phyloP scores from a whole-genome alignment of 2,797 vertebrate genomes.

The Agapornis canus region DNA sequence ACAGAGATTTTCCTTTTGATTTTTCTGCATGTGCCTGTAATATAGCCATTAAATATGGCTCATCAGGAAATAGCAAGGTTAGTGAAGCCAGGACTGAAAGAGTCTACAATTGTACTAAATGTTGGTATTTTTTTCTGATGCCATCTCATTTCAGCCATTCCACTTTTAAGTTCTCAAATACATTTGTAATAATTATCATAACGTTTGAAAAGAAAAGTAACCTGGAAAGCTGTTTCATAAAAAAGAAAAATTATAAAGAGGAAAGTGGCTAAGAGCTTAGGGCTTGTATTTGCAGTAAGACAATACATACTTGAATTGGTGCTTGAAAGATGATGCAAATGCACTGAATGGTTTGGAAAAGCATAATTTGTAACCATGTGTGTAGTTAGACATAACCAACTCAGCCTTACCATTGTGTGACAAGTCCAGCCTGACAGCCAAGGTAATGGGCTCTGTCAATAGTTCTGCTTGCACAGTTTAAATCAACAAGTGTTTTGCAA shows the following conservation, averaged over 20 bases:
- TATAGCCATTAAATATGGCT: neutral
- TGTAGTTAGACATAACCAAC: neutral
- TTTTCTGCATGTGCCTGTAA: neutral
- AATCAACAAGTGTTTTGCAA: conserved; percentile 36
- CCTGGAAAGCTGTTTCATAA: neutral
- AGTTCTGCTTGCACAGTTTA: neutral
- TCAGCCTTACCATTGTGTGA: neutral
- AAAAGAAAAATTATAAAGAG: neutral
- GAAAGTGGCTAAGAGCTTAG: neutral
- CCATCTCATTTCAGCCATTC: neutral
- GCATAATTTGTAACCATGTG: neutral
- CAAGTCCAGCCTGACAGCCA: neutral
- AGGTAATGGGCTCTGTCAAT: conserved; percentile 6
- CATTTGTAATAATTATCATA: neutral
- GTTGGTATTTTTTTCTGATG: neutral
- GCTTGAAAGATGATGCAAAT: neutral
- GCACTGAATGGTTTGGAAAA: neutral
- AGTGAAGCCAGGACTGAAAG: neutral
- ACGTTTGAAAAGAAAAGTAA: neutral
- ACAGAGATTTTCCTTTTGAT: neutral
- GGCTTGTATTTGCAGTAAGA: neutral
- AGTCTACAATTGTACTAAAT: neutral
- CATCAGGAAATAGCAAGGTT: neutral
- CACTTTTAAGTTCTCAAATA: neutral
- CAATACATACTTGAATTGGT: neutral